A percentile compares a stretch with the other conserved stretches of the same genome.
These are phyloP conservation scores for Enchytraeus crypticus DNA, from an alignment of 2,888 invertebrate genomes.

Conservation along the genomic window DNA sequence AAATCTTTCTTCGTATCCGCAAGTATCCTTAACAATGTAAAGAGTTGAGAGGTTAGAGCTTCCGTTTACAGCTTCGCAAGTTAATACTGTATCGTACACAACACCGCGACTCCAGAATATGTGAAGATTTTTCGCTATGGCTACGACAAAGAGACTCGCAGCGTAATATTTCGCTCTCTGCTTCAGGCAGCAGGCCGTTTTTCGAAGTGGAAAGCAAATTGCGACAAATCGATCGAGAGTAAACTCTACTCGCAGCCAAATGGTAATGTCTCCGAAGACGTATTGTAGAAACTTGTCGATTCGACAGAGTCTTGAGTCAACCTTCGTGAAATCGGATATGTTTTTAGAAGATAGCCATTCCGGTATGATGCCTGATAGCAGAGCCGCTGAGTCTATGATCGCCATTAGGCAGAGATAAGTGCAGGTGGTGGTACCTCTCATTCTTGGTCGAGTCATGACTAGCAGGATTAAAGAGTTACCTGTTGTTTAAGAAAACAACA, in stretches of 20 bases:
- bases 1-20: slow-evolving; percentile 15
- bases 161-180: slow-evolving; percentile 13
- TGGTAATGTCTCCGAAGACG: slow-evolving; percentile 19
- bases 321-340: background rate
- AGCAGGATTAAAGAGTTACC: slow-evolving; percentile 25
- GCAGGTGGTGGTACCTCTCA: slow-evolving; percentile 25
- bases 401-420: slow-evolving; percentile 27
- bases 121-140: slow-evolving; percentile 24
- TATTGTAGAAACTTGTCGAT: slow-evolving; percentile 24
- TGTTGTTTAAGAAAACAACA: too few relatives aligned
- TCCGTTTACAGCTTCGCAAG: background rate
- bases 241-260: slow-evolving; percentile 26
- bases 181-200: slow-evolving; percentile 7
- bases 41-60: slow-evolving; percentile 9
- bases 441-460: slow-evolving; percentile 21
- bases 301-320: slow-evolving; percentile 21
- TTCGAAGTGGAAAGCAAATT: slow-evolving; percentile 22
- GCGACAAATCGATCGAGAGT: slow-evolving; percentile 26
- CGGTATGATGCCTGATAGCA: slow-evolving; percentile 27
- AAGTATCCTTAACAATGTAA: slow-evolving; percentile 14
- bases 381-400: slow-evolving; percentile 21
- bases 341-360: slow-evolving; percentile 23
- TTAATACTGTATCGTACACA: slow-evolving; percentile 19
- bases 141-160: slow-evolving; percentile 1
- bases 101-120: slow-evolving; percentile 27